phyloP scores from a whole-genome alignment of 2,888 invertebrate genomes.

The Bellardia pandia region DNA sequence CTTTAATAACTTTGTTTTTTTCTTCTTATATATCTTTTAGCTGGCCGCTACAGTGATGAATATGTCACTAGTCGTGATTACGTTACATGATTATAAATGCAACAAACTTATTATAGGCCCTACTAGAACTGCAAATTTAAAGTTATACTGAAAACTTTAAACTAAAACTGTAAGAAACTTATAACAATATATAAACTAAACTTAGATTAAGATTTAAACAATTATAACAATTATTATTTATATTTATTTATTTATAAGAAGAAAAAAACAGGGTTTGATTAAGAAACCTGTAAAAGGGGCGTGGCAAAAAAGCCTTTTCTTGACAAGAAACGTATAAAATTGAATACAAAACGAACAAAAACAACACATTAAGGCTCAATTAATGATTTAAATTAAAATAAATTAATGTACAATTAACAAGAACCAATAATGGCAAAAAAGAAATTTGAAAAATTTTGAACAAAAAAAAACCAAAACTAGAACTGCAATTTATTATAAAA shows the following conservation, averaged over 20 bases:
- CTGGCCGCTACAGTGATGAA: constrained; percentile 83
- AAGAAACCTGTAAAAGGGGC: neutral
- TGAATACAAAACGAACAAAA: neutral
- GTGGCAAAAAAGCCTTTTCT: constrained; percentile 44
- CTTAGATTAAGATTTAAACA: constrained; percentile 43
- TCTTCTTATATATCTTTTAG: constrained; percentile 65
- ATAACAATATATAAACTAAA: constrained; percentile 34
- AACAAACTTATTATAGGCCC: constrained; percentile 64
- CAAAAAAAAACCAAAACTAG: constrained; percentile 62
- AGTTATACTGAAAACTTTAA: constrained; percentile 22
- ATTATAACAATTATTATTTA: constrained; percentile 21
- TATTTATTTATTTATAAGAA: constrained; percentile 51
- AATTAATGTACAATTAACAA: constrained; percentile 66
- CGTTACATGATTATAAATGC: constrained; percentile 81
- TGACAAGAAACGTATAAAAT: neutral
- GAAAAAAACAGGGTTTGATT: neutral
- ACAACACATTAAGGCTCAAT: constrained; percentile 63
- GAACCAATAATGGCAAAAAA: constrained; percentile 69
- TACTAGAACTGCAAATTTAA: constrained; percentile 68
- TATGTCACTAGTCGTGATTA: constrained; percentile 82
- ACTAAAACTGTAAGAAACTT: constrained; percentile 52
- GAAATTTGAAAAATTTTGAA: constrained; percentile 7
- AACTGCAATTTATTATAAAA: constrained; percentile 67
- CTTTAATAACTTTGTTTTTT: neutral
- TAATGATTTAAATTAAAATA: neutral